Evolutionary conservation across 2,113 vertebrate genomes (phyloP).

Genomic region (Hippocampus comes): DNA sequence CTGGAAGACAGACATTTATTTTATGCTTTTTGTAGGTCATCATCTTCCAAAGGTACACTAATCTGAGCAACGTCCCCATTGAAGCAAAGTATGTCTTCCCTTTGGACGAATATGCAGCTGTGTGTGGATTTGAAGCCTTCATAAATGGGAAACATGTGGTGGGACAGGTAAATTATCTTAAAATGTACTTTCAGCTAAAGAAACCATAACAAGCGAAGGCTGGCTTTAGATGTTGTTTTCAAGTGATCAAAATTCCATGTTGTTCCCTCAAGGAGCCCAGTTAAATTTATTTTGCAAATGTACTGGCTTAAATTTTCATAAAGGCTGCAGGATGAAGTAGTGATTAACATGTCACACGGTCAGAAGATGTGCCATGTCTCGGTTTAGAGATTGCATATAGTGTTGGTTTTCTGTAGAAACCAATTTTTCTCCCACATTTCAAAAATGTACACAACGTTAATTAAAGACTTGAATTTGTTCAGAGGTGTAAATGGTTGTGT

Average conservation of each 20-base stretch:
- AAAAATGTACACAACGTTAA: background rate
- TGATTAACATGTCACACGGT: no score
- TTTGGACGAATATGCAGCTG: constrained; percentile 80
- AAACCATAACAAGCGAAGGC: background rate
- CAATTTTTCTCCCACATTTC: background rate
- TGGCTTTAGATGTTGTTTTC: background rate
- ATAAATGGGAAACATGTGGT: constrained; percentile 85
- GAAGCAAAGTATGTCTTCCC: constrained; percentile 89
- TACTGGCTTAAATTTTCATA: background rate
- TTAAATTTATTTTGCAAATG: background rate
- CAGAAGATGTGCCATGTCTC: no score
- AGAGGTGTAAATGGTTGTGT: background rate
- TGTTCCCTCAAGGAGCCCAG: no score
- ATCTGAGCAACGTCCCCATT: constrained; percentile 72
- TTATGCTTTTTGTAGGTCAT: constrained; percentile 65
- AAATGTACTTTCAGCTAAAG: background rate
- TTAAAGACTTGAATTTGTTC: background rate
- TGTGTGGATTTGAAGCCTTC: constrained; percentile 89
- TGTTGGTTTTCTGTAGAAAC: background rate
- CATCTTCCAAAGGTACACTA: constrained; percentile 85
- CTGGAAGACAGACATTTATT: background rate
- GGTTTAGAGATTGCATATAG: no score
- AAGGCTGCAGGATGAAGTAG: background rate
- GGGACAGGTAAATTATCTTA: constrained; percentile 74
- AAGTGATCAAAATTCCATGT: background rate